A percentile compares a stretch with the other conserved stretches of the same genome.
Conservation (phyloP, 1,140 invertebrate genomes). For the Ruditapes philippinarum region DNA sequence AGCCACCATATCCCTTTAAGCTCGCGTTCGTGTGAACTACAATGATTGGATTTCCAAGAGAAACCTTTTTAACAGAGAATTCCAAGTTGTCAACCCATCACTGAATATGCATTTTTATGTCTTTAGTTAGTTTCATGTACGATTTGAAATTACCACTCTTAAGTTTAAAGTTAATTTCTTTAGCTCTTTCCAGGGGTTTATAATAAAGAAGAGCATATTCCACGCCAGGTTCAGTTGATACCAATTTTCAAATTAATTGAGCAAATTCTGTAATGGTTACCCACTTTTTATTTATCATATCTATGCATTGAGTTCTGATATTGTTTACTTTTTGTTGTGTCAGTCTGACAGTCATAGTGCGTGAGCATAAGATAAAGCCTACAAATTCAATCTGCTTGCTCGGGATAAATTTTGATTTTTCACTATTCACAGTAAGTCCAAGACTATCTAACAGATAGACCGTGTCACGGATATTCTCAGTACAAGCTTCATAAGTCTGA, state of each 20-base stretch:
- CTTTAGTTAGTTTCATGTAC: background rate
- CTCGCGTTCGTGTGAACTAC: background rate
- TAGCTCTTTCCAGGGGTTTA: constrained; percentile 1
- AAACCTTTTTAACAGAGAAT: background rate
- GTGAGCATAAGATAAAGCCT: background rate
- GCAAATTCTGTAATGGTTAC: background rate
- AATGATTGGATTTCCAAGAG: background rate
- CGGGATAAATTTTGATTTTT: background rate
- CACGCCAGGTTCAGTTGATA: background rate
- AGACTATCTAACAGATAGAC: background rate
- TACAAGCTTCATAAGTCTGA: background rate
- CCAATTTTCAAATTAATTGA: background rate
- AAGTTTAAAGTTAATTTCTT: background rate
- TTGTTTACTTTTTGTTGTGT: background rate
- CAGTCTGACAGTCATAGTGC: background rate
- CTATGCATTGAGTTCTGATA: background rate
- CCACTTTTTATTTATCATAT: background rate
- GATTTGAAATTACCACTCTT: background rate
- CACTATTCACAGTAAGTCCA: background rate
- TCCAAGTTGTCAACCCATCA: background rate
- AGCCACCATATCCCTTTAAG: background rate
- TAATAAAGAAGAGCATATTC: background rate
- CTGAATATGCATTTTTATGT: background rate
- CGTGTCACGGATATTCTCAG: background rate
- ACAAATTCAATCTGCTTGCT: background rate